Percentiles rank a stretch among this genome's conserved stretches.
These are phyloP conservation scores for Drosophila kepulauana DNA, from an alignment of 1,140 invertebrate genomes.

Conservation along the genomic window DNA sequence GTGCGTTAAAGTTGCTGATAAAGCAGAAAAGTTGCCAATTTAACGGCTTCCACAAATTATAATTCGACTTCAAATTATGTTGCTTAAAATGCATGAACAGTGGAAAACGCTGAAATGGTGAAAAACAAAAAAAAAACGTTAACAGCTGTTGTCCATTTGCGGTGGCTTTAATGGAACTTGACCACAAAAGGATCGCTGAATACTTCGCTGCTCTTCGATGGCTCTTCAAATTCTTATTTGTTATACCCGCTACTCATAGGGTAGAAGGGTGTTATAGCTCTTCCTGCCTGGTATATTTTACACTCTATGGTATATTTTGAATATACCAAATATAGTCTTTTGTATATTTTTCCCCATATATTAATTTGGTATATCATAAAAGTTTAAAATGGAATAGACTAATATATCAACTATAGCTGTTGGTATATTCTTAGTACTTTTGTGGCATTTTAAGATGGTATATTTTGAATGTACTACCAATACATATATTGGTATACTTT, in stretches of 20 bases:
- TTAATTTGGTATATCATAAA: too few species aligned
- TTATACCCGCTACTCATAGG: background rate
- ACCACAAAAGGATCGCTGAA: conserved; percentile 71
- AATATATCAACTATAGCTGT: too few species aligned
- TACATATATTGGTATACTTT: too few species aligned
- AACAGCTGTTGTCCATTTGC: conserved; percentile 73
- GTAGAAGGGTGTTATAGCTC: too few species aligned
- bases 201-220: background rate
- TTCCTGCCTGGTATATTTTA: too few species aligned
- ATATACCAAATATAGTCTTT: too few species aligned
- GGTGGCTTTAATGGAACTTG: conserved; percentile 38
- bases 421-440: too few species aligned
- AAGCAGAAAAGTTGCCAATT: conserved; percentile 61
- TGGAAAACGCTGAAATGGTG: conserved; percentile 28
- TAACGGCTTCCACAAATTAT: conserved; percentile 58
- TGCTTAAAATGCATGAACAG: conserved; percentile 32
- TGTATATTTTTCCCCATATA: too few species aligned
- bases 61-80: conserved; percentile 6
- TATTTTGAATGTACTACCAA: too few species aligned
- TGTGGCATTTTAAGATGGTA: too few species aligned
- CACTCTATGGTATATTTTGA: too few species aligned
- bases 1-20: conserved; percentile 54
- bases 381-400: too few species aligned
- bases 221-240: conserved; percentile 6
- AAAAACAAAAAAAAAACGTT: conserved; percentile 14